Evolutionary conservation across 2,888 invertebrate species (phyloP), one percentile per base, ranked within the genome.

Genomic region (Dioctria linearis): DNA sequence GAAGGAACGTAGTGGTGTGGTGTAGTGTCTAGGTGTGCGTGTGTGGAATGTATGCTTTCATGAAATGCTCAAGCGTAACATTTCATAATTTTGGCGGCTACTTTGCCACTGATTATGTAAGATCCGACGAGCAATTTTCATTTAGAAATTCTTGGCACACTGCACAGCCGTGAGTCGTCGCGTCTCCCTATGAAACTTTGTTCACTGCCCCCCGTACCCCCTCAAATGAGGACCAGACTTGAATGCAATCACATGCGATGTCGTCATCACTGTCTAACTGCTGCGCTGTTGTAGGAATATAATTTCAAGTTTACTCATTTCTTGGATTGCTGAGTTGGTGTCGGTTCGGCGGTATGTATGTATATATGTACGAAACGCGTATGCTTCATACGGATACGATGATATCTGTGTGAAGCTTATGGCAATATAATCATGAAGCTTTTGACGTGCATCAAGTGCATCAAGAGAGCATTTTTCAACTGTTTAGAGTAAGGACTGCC

Each of bases 101-200:
- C 59, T 73, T 57, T n/a, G 37, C 57, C 11, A 8, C 8, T 9
- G 8, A 49, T 73, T 73, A 73, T 43, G 59, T 42, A 73, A 73
- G 73, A 73, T 57, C 43, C 25, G 25, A 25, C 25, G 25, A 25
- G 37, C 37, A 73, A 57, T 57, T 73, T 69, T 25, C 25, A 69
- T 69, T 69, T 69, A 69, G 69, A 69, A 73, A 73, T 73, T 73
- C 73, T 73, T 73, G 57, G 73, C 73, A 73, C 73, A 73, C 73
- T 42, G 8, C 13, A 25, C 25, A 25, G 25, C 25, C 25, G 25
- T 25, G 25, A 25, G 25, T 73, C 43, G 59, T 73, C 73, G 13
- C 43, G 42, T 73, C 57, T 71, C 54, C 61, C 59, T 57, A 39
- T 25, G 42, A 75, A 76, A 76, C 9, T 76, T 61, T 76, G 37